Evolutionary conservation across 2,113 vertebrate genomes (phyloP).

Genomic region (Nothoprocta pentlandii): DNA sequence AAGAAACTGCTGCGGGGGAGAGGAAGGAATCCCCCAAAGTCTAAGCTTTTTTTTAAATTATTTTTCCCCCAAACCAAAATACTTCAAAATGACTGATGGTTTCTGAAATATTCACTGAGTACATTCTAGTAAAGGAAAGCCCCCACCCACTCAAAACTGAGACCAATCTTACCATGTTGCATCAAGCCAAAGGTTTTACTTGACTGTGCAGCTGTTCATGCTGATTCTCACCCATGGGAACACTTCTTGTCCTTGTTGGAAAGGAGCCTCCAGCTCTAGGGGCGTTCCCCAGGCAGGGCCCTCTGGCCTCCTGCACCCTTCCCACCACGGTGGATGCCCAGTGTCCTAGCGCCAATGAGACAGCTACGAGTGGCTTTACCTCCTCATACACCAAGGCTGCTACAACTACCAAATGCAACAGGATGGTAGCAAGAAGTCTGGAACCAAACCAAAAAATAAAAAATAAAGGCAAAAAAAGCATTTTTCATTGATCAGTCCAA

Average conservation of each 20-base stretch:
- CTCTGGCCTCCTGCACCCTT: background rate
- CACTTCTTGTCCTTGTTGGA: background rate
- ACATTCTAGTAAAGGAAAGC: background rate
- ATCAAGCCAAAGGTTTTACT: background rate
- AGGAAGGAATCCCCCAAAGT: background rate
- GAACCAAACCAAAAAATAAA: background rate
- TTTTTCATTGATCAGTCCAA: background rate
- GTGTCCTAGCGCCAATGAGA: background rate
- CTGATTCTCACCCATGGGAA: background rate
- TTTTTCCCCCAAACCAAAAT: background rate
- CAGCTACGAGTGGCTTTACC: background rate
- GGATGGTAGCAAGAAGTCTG: background rate
- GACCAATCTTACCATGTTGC: background rate
- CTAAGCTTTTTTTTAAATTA: background rate
- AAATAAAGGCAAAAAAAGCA: background rate
- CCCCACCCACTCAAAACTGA: background rate
- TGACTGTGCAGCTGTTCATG: background rate
- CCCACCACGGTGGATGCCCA: too few species aligned
- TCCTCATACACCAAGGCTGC: background rate
- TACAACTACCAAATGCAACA: background rate
- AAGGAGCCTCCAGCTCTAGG: accelerated
- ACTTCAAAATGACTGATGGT: background rate
- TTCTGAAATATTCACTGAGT: background rate
- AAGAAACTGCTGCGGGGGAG: background rate
- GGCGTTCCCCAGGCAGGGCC: accelerated